Conservation (phyloP, 2,888 invertebrate genomes). For the Harmothoe impar region DNA sequence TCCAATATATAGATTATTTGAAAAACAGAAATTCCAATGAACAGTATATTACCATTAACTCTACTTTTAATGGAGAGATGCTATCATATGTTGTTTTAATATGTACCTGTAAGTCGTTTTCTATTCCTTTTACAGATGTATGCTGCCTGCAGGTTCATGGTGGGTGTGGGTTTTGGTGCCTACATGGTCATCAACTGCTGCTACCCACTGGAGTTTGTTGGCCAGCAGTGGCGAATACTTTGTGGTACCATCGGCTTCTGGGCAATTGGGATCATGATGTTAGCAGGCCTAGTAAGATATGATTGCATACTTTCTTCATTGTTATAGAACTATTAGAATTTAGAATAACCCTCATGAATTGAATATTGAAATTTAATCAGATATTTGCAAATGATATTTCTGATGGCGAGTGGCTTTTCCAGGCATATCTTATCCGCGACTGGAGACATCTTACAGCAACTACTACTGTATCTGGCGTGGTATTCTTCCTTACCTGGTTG, state of each 20-base stretch:
- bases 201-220: constrained; percentile 68
- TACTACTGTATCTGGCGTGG: neutral
- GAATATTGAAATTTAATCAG: no score
- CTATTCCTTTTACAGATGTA: no score
- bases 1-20: no score
- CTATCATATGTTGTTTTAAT: no score
- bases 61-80: no score
- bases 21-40: no score
- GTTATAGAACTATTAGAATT: no score
- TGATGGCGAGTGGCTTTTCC: no score
- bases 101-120: no score
- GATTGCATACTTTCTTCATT: no score
- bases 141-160: constrained; percentile 63
- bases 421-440: constrained; percentile 14
- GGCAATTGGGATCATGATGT: constrained; percentile 66
- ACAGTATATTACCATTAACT: no score
- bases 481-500: constrained; percentile 20
- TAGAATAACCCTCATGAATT: no score
- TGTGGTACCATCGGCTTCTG: constrained; percentile 69
- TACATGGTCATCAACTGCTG: constrained; percentile 66
- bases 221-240: constrained; percentile 64
- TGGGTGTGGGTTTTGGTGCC: constrained; percentile 66
- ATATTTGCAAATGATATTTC: constrained; percentile 30
- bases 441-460: constrained; percentile 23
- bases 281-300: constrained; percentile 64